These are phyloP conservation scores for Lasioglossum vierecki DNA, from an alignment of 2,888 invertebrate genomes.

Conservation along the genomic window DNA sequence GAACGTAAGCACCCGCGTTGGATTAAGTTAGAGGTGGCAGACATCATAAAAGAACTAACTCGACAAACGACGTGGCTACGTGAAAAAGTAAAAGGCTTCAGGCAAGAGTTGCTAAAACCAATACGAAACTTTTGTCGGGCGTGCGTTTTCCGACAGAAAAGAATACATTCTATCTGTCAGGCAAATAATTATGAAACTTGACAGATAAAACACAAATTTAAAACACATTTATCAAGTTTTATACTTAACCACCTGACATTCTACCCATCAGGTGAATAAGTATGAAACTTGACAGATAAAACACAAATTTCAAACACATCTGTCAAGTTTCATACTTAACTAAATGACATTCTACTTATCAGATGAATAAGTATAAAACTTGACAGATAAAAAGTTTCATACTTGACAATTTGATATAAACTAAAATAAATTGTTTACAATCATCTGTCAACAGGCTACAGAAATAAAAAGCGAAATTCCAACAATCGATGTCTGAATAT, in stretches of 20 bases:
- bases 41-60: not conserved
- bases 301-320: too few species aligned
- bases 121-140: not conserved
- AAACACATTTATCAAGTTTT: too few species aligned
- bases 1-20: not conserved
- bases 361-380: too few species aligned
- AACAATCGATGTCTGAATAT: not conserved
- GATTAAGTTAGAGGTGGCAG: constrained; percentile 2
- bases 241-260: too few species aligned
- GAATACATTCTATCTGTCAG: not conserved
- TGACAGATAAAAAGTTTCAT: too few species aligned
- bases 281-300: too few species aligned
- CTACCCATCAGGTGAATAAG: too few species aligned
- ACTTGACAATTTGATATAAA: too few species aligned
- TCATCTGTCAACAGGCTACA: not conserved
- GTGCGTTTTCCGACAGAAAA: not conserved
- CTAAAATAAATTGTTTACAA: not conserved
- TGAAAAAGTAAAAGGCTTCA: constrained; percentile 1
- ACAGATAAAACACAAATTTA: too few species aligned
- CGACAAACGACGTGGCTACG: not conserved
- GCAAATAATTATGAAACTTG: too few species aligned
- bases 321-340: too few species aligned
- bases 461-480: not conserved
- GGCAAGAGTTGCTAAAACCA: not conserved
- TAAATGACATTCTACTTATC: too few species aligned